Evolutionary conservation across 2,797 vertebrate genomes (phyloP).

Genomic region (Forpus xanthops): DNA sequence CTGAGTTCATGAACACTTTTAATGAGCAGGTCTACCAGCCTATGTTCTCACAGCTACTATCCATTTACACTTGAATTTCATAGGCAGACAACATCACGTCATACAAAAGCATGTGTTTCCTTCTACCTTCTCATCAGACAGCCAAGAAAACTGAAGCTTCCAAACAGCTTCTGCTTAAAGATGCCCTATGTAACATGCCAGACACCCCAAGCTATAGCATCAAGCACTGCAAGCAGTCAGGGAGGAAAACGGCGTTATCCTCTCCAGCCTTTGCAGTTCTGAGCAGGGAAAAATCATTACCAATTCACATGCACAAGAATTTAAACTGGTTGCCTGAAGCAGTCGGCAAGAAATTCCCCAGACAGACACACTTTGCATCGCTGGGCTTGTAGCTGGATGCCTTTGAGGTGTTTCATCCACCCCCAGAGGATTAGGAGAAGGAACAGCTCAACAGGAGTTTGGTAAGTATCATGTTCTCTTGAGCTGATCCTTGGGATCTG

Average conservation of each 20-base stretch:
- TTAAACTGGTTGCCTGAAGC: slow-evolving; percentile 22
- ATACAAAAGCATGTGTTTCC: not conserved
- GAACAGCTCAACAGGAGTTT: not conserved
- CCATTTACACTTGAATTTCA: not conserved
- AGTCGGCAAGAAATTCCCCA: slow-evolving; percentile 30
- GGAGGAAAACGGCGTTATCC: not conserved
- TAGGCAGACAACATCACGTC: not conserved
- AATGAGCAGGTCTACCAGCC: not conserved
- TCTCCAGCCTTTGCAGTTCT: not conserved
- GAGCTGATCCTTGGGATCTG: not conserved
- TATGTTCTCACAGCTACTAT: not conserved
- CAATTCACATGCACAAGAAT: slow-evolving; percentile 5
- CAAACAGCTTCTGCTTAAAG: not conserved
- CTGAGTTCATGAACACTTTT: not conserved
- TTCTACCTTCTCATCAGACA: not conserved
- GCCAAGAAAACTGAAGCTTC: not conserved
- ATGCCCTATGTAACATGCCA: not conserved
- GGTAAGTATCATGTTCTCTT: not conserved
- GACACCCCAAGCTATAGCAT: not conserved
- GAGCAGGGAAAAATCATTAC: not conserved
- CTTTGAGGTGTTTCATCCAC: not conserved
- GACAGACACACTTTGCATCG: slow-evolving; percentile 11
- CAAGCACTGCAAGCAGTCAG: rapidly evolving
- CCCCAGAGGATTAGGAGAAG: not conserved
- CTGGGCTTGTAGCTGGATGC: slow-evolving; percentile 16